Base-by-base conservation (phyloP, 2,888 invertebrate genomes). In the Andrena haemorrhoa region DNA sequence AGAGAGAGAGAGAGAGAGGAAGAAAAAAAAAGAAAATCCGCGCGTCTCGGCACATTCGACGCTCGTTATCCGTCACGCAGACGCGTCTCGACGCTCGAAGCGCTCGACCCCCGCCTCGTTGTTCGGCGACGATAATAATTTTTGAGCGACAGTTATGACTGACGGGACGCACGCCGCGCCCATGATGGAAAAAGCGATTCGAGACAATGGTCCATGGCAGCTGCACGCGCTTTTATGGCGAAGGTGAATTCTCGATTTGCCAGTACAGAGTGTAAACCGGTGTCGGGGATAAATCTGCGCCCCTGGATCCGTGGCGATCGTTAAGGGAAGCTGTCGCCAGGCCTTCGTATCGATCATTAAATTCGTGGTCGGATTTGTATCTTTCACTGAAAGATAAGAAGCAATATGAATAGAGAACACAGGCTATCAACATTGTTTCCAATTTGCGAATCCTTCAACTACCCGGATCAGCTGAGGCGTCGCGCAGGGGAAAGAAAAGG, bases 111-210 rank as follows among this genome's bases (percentile, higher is more conserved):
- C 64, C 63, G 23, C 53, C 70, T 77, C 73, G 35, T 41, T 33
- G 58, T 64, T 23, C 65, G 60, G 26, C 60, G 71, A 68, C 71
- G 66, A 65, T 77, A 76, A 86, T 86, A 75, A 86, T 74, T 82
- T 80, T 75, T 68, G 68, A 61, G 56, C 65, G 82, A 86, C 86
- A 86, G 76, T 86, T 79, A 79, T 66, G 73, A 84, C 79, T 58
- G 76, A 58, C 77, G 66, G 31, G 70, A 58, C 49, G 23, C 61
- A 47, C 47, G 7, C 12, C 23, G 33, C 64, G 35, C 26, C 29
- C 58, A 26, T 23, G 61, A 29, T 29, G 61, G 29, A 72, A 61
- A 69, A 64, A 63, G 63, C 60, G 26, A 56, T 47, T 33, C 41
- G 41, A 51, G 49, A 75, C 65, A 71, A 78, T 70, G 65, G 65